Evolutionary conservation across 2,797 vertebrate species (phyloP), one percentile per base, ranked within the genome.

Genomic region (Ispidina picta): DNA sequence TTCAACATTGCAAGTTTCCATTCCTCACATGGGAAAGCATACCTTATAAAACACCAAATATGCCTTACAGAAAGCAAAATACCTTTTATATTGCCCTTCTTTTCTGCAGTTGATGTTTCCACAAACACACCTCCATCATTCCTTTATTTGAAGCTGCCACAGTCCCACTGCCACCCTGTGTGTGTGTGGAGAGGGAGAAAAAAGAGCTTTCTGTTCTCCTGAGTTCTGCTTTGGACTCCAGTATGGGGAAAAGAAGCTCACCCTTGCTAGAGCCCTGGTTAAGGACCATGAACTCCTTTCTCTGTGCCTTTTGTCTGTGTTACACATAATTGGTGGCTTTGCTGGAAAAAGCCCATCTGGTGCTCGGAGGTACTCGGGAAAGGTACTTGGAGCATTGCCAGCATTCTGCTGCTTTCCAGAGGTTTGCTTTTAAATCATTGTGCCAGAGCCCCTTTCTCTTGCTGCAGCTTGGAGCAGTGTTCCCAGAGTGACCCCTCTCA

Each of bases 131-230:
- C 81, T 86, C 71, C 83, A 62, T 91, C 79, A n/a, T 78, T 65
- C 64, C 77, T 96, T 93, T 65, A 87, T 92, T 91, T 90, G 75
- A 94, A 94, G 91, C 81, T 29, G 3, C 43, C 29, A 75, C 78
- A 62, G 92, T 88, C 86, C 86, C 90, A 0, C 69, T 84, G 54
- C 69, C 62, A 8, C 82, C 89, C 78, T 2, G 33, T 0, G 0
- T 54, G 68, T 0, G 0, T 66, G 78, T 70, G 66, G 48, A 33
- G 86, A 56, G 71, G 7, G 93, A 83, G 94, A 95, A 91, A 83
- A 95, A 95, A 91, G 93, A 95, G 88, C 83, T 86, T 90, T 94
- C 93, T 96, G 83, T 94, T 94, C 83, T 94, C 81, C 52, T 56
- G 9, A 64, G 41, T 86, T 66, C 88, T 76, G 46, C 6, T 76